Conservation (phyloP, 1,140 invertebrate species). For the Formica selysi region DNA sequence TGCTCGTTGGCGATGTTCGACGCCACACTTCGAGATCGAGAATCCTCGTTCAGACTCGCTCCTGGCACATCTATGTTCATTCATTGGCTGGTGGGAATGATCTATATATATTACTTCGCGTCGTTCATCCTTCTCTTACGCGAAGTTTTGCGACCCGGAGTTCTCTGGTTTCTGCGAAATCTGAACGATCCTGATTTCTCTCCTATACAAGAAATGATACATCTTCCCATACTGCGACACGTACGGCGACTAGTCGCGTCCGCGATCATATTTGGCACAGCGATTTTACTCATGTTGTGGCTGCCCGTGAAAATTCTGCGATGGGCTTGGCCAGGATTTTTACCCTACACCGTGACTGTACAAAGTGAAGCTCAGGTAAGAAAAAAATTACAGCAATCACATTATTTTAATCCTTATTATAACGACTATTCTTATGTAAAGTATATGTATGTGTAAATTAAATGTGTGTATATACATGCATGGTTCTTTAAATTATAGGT, state of each 20-base stretch:
- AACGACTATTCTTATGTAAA: not conserved
- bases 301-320: slow-evolving; percentile 96
- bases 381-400: slow-evolving; percentile 84
- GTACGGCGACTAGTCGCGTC: slow-evolving; percentile 96
- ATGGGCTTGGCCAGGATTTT: slow-evolving; percentile 93
- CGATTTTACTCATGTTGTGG: slow-evolving; percentile 98
- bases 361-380: slow-evolving; percentile 91
- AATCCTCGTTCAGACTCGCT: slow-evolving; percentile 94
- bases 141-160: slow-evolving; percentile 97
- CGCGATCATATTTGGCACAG: slow-evolving; percentile 98
- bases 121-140: slow-evolving; percentile 97
- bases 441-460: not conserved
- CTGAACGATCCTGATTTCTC: slow-evolving; percentile 99
- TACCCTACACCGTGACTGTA: slow-evolving; percentile 96
- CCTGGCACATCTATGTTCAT: slow-evolving; percentile 99
- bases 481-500: slow-evolving; percentile 84
- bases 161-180: slow-evolving; percentile 98
- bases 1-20: slow-evolving; percentile 98
- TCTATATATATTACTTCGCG: slow-evolving; percentile 99
- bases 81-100: slow-evolving; percentile 99
- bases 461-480: not conserved
- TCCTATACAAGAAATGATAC: slow-evolving; percentile 99
- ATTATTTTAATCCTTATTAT: not conserved
- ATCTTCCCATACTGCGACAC: slow-evolving; percentile 96
- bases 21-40: slow-evolving; percentile 94